Evolutionary conservation across 2,113 vertebrate species (phyloP), one percentile per base, ranked within the genome.

Genomic region (Nothobranchius furzeri): DNA sequence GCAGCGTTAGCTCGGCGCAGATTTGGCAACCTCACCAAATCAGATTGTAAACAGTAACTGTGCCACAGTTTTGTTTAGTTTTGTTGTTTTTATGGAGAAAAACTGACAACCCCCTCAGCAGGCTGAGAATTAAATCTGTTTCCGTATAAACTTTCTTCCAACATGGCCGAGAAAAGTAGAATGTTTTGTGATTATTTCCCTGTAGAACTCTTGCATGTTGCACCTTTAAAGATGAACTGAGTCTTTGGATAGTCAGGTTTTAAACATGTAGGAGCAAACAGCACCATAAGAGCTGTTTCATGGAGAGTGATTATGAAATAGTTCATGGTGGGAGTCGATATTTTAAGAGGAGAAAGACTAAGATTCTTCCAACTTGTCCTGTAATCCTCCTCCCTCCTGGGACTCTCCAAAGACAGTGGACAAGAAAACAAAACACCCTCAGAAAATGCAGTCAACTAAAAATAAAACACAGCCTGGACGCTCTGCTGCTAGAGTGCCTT

Each of bases 401-500:
- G 42, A 36, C 45, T 12, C 45, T 15, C 30, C 30, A 13, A 45
- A 12, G 37, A 64, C 37, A 43, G 15, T 9, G 15, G 42, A 55
- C 40, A 46, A 54, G 40, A 45, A 60, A 10, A 61, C 11, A 61
- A 60, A 46, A 25, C 36, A 24, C 24, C 61, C 12, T 52, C 49
- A 11, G 60, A 49, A 30, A 62, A 8, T 49, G 37, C 6, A 50
- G 51, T 25, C 20, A 6, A 15, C 63, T 45, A 65, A 46, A 55
- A 65, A 65, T 55, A 55, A 54, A 43, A 65, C 35, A 63, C 35
- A 63, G 48, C 14, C 40, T 11, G 36, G 40, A 50, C 47, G n/a
- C 47, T 13, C 37, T 17, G 30, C 17, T 50, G 43, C 17, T 24
- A 6, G 12, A 59, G 24, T 7, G 56, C n/a, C 30, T 30, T 20